Base-by-base conservation (phyloP, 2,113 vertebrate species). In the Plectropomus leopardus region DNA sequence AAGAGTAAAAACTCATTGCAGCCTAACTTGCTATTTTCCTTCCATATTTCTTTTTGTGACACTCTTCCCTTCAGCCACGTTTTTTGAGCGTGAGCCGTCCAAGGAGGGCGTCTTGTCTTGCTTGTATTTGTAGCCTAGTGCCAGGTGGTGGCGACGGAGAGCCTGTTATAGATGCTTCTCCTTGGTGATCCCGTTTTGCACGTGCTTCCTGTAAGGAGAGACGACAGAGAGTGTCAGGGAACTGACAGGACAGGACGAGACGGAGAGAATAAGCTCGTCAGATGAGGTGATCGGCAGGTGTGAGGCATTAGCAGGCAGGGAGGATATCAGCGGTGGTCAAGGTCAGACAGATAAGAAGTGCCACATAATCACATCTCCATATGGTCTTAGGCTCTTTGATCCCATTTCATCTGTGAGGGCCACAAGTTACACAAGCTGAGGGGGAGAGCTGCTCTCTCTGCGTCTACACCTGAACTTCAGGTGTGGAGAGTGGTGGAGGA, bases 161-260 rank as follows among this genome's bases (percentile, higher is more conserved):
- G 73, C 82, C 76, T 57, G 60, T 89, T 94, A 98, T 80, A 96
- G 90, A 92, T 95, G 90, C 87, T 98, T 98, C 90, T 97, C 95
- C 61, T 97, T 98, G 7, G 94, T 73, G 32, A 96, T 89, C 9
- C 98, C 97, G 0, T 98, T 98, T 94, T 82, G 96, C 89, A 94
- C 92, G 24, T 92, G 96, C 76, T 95, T 88, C 91, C 94, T 95
- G 79, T 10, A 14, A 21, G 44, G 59, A 10, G 26, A 40, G 30
- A 51, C 23, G 7, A 45, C 30, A 28, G 48, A 26, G 15, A 11
- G 53, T n/a, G 17, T 34, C 34, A 71, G 51, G 17, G 16, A 23
- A 23, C 36, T 44, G 44, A 36, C 8, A n/a, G 1, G 44, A 7
- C 48, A 23, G 68, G 42, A 50, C 3, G 4, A 16, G 28, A 45